phyloP scores from a whole-genome alignment of 2,888 invertebrate species.

The Dascillus cervinus region DNA sequence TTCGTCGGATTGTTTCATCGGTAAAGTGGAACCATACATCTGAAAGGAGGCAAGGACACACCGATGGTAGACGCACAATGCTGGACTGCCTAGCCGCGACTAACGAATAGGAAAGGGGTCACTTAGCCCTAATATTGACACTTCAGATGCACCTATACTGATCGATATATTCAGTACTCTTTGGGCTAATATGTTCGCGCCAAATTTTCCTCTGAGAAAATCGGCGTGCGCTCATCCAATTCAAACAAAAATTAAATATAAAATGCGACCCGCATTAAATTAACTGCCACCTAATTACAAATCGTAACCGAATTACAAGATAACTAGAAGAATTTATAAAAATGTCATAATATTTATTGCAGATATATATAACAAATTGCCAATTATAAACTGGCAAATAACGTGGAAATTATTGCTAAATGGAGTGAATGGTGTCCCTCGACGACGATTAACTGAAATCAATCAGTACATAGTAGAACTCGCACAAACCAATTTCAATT shows the following conservation, averaged over 20 bases:
- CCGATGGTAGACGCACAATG: neutral
- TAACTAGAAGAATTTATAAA: no score
- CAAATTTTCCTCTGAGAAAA: conserved; percentile 1
- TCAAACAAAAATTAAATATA: conserved; percentile 3
- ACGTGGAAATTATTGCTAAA: no score
- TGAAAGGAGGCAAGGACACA: neutral
- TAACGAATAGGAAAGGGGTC: conserved; percentile 7
- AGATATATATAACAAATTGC: no score
- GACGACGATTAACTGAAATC: no score
- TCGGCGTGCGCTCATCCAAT: neutral
- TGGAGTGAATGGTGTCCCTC: no score
- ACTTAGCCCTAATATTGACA: conserved; percentile 7
- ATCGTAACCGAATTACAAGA: no score
- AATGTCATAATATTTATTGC: no score
- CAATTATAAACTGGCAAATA: no score
- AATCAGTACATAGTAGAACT: no score
- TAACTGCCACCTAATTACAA: neutral
- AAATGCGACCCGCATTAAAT: conserved; percentile 2
- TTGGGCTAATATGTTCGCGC: conserved; percentile 6
- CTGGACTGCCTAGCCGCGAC: conserved; percentile 2
- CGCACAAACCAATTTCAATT: no score
- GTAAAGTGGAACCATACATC: conserved; percentile 5
- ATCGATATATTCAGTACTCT: conserved; percentile 7
- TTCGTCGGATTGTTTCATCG: conserved; percentile 3
- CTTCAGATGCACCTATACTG: conserved; percentile 5